phyloP scores from a whole-genome alignment of 2,888 invertebrate genomes.

The Cantharis flavilabris region DNA sequence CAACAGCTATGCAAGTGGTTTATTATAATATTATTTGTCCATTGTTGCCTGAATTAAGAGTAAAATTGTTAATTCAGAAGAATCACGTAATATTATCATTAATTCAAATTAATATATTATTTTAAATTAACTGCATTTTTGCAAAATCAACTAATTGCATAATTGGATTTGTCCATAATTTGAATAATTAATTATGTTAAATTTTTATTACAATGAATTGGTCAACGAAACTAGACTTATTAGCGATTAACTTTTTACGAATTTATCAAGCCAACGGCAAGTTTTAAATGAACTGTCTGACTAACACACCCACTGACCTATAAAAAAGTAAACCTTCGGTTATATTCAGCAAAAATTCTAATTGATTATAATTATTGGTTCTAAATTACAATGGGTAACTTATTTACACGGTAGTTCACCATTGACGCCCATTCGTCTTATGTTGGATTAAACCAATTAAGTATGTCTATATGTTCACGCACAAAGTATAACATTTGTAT shows the following conservation, averaged over 20 bases:
- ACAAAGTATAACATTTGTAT: not conserved
- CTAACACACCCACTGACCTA: constrained; percentile 19
- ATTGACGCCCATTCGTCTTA: not conserved
- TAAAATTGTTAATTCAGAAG: not conserved
- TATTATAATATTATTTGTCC: not conserved
- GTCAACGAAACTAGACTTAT: not conserved
- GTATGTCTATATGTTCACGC: not conserved
- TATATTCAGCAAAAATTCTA: not conserved
- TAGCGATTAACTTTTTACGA: not conserved
- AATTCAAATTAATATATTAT: no score
- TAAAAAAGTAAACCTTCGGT: constrained; percentile 9
- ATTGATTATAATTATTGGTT: not conserved
- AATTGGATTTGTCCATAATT: not conserved
- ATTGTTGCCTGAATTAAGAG: not conserved
- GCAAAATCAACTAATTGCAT: not conserved
- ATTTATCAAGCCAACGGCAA: constrained; percentile 2
- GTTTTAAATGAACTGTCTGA: constrained; percentile 3
- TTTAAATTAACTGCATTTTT: not conserved
- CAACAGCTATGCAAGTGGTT: not conserved
- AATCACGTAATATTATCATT: not conserved
- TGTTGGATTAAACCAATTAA: not conserved
- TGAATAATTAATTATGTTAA: not conserved
- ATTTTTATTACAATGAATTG: not conserved
- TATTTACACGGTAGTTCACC: not conserved
- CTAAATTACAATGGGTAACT: not conserved